Conservation (phyloP, 2,888 invertebrate genomes). For the Diachrysia chrysitis region DNA sequence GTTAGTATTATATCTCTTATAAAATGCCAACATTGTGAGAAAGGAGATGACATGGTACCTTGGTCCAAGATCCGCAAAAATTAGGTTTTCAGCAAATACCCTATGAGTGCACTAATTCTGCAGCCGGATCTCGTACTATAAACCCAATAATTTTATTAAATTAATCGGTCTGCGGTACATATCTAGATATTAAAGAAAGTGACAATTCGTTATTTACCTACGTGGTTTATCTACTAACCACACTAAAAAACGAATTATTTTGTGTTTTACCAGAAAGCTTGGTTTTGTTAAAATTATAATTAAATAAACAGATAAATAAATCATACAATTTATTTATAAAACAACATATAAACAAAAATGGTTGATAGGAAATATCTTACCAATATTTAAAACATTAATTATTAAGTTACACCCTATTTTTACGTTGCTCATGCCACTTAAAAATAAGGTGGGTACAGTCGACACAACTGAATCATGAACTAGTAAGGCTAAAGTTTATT, state of each 20-base stretch:
- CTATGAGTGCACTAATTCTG: too few relatives aligned
- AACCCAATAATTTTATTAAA: too few relatives aligned
- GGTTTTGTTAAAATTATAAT: too few relatives aligned
- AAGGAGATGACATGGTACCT: not conserved
- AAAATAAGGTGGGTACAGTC: conserved; percentile 1
- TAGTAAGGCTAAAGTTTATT: too few relatives aligned
- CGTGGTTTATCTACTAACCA: not conserved
- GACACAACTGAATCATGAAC: not conserved
- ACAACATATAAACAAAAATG: not conserved
- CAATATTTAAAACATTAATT: too few relatives aligned
- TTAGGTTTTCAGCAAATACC: too few relatives aligned
- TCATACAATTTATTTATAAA: not conserved
- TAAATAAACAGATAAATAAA: not conserved
- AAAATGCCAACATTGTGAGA: not conserved
- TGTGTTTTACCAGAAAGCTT: not conserved
- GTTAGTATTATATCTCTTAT: too few relatives aligned
- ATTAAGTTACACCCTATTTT: too few relatives aligned
- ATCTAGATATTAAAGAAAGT: not conserved
- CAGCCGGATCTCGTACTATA: too few relatives aligned
- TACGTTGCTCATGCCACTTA: not conserved
- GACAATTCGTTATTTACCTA: not conserved
- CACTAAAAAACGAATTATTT: not conserved
- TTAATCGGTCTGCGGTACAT: not conserved
- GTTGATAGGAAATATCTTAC: not conserved
- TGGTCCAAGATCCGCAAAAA: too few relatives aligned